Evolutionary conservation across 2,797 vertebrate genomes (phyloP).

Genomic region (Cyclopterus lumpus): DNA sequence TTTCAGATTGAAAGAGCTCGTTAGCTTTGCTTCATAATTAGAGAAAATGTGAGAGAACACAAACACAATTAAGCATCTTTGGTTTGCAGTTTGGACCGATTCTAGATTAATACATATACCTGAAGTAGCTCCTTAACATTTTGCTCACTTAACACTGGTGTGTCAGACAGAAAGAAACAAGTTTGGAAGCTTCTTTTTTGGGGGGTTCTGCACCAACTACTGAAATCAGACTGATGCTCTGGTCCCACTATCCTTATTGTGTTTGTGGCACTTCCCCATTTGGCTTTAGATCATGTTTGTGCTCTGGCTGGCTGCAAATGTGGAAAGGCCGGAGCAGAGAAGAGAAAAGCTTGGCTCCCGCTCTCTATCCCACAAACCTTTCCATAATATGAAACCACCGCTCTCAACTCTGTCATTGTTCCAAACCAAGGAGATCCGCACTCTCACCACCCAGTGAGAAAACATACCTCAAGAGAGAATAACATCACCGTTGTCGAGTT

Average conservation of each 20-base stretch:
- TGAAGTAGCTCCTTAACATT: neutral
- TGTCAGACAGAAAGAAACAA: slow-evolving; percentile 3
- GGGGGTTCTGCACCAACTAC: slow-evolving; percentile 20
- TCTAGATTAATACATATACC: neutral
- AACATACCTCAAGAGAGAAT: slow-evolving; percentile 22
- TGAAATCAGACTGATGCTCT: slow-evolving; percentile 14
- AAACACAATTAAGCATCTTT: slow-evolving; percentile 3
- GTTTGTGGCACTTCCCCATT: slow-evolving; percentile 26
- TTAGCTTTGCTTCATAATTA: neutral
- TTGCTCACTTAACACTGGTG: neutral
- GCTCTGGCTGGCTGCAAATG: slow-evolving; percentile 32
- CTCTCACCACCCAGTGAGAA: slow-evolving; percentile 52
- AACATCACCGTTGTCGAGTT: slow-evolving; percentile 9
- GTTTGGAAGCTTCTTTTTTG: neutral
- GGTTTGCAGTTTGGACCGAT: slow-evolving; percentile 9
- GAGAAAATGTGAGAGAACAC: neutral
- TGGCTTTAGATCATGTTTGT: slow-evolving; percentile 53
- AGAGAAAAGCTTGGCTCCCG: slow-evolving; percentile 51
- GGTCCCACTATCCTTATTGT: slow-evolving; percentile 17
- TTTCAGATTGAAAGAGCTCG: slow-evolving; percentile 4
- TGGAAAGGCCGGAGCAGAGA: slow-evolving; percentile 27
- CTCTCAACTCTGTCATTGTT: slow-evolving; percentile 49
- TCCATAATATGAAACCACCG: slow-evolving; percentile 65
- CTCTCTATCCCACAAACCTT: slow-evolving; percentile 67
- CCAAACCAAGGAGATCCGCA: slow-evolving; percentile 58